Base-by-base conservation (phyloP, 2,113 vertebrate genomes). In the Actinemys pallida region DNA sequence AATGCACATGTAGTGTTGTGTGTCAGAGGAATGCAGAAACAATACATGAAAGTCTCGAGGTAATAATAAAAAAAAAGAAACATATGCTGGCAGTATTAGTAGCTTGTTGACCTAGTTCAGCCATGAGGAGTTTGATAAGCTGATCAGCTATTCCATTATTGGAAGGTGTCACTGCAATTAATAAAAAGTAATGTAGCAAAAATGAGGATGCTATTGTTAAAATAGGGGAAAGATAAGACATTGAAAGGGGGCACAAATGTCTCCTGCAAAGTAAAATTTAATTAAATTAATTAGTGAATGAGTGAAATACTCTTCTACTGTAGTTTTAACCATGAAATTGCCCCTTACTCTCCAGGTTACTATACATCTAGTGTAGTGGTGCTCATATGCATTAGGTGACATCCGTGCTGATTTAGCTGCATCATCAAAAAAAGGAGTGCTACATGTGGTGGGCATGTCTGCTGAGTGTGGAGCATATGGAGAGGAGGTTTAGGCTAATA, bases 31-130 rank as follows among this genome's bases (percentile, higher is more conserved):
- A 54, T 87, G 29, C 45, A 90, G 91, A 92, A 94, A 72, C 4
- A 49, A 89, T 87, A 83, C 93, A 45, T 78, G 29, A 92, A 88
- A 57, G 84, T 92, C 85, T 96, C 27, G 29, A 22, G 31, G 49
- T 76, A 0, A 16, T 94, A 94, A 94, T 95, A 96, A 83, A 93
- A 93, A 94, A 93, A 94, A 96, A 95, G 94, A 96, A 96, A 62
- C 97, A 97, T 98, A 94, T 97, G 97, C 90, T 95, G 95, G 86
- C 93, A 84, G 93, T 95, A 79, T 98, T 98, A 97, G 90, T 78
- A 65, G 90, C 86, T 92, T 84, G 94, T 56, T 98, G 97, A 97
- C 96, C 97, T 96, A 97, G 95, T 96, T 97, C 91, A 97, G 90
- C 93, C 80, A 84, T 90, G 81, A 79, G 86, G 94, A 97, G 96